Evolutionary conservation across 2,113 vertebrate species (phyloP).

Genomic region (Epinephelus moara): DNA sequence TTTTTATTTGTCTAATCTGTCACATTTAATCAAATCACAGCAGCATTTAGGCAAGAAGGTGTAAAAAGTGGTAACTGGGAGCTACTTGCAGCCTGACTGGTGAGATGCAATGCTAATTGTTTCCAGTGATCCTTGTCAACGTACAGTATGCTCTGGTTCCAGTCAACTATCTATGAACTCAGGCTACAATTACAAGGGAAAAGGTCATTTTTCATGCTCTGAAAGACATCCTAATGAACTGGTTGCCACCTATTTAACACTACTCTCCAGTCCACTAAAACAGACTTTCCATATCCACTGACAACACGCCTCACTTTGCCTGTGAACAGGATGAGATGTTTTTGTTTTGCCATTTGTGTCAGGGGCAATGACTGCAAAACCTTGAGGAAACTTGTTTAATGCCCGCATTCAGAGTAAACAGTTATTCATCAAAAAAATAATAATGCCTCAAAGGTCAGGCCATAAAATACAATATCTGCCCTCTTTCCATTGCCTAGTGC

Average conservation of each 20-base stretch:
- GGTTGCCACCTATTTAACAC: constrained; percentile 81
- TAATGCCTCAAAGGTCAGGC: constrained; percentile 88
- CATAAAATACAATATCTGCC: constrained; percentile 88
- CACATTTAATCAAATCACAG: constrained; percentile 60
- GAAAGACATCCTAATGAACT: constrained; percentile 82
- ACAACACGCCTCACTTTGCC: constrained; percentile 63
- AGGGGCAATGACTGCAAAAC: constrained; percentile 65
- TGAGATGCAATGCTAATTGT: constrained; percentile 80
- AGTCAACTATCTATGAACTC: constrained; percentile 79
- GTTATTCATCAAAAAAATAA: constrained; percentile 87
- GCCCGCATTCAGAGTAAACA: constrained; percentile 80
- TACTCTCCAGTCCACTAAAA: constrained; percentile 73
- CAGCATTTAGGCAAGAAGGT: constrained; percentile 60
- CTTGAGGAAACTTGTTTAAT: constrained; percentile 77
- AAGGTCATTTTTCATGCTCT: constrained; percentile 85
- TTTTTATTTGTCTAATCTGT: constrained; percentile 49
- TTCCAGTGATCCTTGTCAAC: constrained; percentile 83
- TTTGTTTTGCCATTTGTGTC: constrained; percentile 71
- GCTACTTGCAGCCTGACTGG: constrained; percentile 52
- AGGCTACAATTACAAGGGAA: constrained; percentile 80
- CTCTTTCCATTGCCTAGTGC: constrained; percentile 76
- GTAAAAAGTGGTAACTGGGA: constrained; percentile 54
- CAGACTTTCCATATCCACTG: constrained; percentile 67
- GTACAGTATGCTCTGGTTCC: constrained; percentile 73
- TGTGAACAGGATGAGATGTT: constrained; percentile 62